A percentile compares a stretch with the other conserved stretches of the same genome.
Conservation (phyloP, 2,888 invertebrate genomes). For the Acleris sparsana region DNA sequence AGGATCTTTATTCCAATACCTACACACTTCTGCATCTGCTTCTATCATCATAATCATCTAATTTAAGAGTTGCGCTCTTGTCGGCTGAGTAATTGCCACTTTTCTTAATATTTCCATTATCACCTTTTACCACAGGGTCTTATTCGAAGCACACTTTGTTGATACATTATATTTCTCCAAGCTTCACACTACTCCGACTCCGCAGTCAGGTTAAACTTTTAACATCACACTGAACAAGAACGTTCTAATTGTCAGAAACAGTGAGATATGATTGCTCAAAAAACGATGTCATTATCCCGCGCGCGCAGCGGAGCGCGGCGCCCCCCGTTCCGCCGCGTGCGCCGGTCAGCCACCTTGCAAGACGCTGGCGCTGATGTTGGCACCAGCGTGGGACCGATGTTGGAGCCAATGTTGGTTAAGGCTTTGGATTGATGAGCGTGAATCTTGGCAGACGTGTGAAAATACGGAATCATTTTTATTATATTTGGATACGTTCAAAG, state of each 20-base stretch:
- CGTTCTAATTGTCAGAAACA: conserved; percentile 41
- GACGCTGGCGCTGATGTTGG: conserved; percentile 34
- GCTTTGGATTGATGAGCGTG: too few relatives aligned
- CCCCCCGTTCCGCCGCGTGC: conserved; percentile 59
- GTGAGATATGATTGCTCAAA: conserved; percentile 76
- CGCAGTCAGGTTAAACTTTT: background rate
- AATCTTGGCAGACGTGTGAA: too few relatives aligned
- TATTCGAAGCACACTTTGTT: too few relatives aligned
- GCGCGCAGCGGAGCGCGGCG: conserved; percentile 48
- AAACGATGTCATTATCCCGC: conserved; percentile 69
- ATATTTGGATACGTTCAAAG: too few relatives aligned
- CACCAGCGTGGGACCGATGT: conserved; percentile 24
- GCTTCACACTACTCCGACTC: background rate
- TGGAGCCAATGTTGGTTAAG: conserved; percentile 9
- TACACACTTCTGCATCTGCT: too few relatives aligned
- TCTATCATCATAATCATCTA: too few relatives aligned
- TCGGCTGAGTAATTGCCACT: too few relatives aligned
- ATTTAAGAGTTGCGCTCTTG: too few relatives aligned
- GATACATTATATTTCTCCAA: background rate
- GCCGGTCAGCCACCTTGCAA: conserved; percentile 69
- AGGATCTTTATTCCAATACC: too few relatives aligned
- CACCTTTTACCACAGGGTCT: too few relatives aligned
- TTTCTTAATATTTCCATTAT: too few relatives aligned
- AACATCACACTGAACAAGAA: conserved; percentile 1
- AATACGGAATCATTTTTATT: too few relatives aligned